These are phyloP conservation scores for Intellagama lesueurii DNA, from an alignment of 2,797 vertebrate species.

Conservation along the genomic window DNA sequence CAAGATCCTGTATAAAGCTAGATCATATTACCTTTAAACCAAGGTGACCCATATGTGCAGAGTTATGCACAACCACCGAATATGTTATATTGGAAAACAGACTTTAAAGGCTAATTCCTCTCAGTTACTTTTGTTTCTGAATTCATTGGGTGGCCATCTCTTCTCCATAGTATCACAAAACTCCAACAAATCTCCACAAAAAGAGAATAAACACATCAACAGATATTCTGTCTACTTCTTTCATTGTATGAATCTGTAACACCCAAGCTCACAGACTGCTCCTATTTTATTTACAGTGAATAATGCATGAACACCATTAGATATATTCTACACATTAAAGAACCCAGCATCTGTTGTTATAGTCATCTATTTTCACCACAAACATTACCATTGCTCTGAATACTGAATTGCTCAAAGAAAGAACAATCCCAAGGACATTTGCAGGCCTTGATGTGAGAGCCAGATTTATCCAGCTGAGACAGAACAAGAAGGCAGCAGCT, in stretches of 20 bases:
- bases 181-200: constrained; percentile 28
- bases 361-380: constrained; percentile 51
- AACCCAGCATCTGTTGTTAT: constrained; percentile 33
- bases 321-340: background rate
- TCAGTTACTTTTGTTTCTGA: constrained; percentile 40
- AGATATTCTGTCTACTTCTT: constrained; percentile 39
- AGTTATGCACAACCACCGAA: background rate
- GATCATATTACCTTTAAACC: background rate
- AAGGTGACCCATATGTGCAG: background rate
- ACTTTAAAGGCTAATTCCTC: constrained; percentile 16
- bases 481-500: background rate
- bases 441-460: background rate
- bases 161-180: background rate
- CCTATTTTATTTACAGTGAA: constrained; percentile 51
- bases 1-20: background rate
- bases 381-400: constrained; percentile 36
- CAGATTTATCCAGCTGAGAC: background rate
- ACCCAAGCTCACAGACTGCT: constrained; percentile 43
- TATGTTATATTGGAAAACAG: constrained; percentile 2
- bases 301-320: constrained; percentile 59
- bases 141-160: constrained; percentile 18
- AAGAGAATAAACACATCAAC: constrained; percentile 52
- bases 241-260: constrained; percentile 52
- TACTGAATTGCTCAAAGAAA: constrained; percentile 50
- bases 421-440: constrained; percentile 47